Conservation (phyloP, 2,888 invertebrate genomes). For the Orthonychiurus folsomi region DNA sequence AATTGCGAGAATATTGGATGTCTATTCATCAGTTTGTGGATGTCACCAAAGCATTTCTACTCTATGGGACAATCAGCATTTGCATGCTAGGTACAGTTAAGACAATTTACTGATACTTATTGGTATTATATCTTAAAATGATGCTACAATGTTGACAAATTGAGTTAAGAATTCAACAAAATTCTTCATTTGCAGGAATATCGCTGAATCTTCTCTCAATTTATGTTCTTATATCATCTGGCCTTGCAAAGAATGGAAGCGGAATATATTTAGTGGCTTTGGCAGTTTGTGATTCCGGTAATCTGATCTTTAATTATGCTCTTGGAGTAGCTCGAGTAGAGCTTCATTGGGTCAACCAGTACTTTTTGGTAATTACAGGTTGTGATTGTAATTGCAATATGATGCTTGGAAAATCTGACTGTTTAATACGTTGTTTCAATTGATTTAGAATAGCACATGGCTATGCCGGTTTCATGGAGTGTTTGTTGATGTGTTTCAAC, state of each 20-base stretch:
- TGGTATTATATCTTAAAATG: neutral
- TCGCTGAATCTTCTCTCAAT: slow-evolving; percentile 43
- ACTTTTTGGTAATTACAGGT: slow-evolving; percentile 44
- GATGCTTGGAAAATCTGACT: too few species aligned
- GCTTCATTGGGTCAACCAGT: slow-evolving; percentile 41
- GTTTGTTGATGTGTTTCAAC: slow-evolving; percentile 42
- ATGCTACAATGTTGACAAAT: neutral
- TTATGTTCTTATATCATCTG: slow-evolving; percentile 42
- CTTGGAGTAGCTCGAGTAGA: slow-evolving; percentile 43
- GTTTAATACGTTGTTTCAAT: slow-evolving; percentile 15
- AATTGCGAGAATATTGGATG: slow-evolving; percentile 43
- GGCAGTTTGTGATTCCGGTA: slow-evolving; percentile 44
- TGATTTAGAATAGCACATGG: slow-evolving; percentile 34
- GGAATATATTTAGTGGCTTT: slow-evolving; percentile 44
- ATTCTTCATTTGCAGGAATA: slow-evolving; percentile 39
- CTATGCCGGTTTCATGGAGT: slow-evolving; percentile 39
- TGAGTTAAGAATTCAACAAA: neutral
- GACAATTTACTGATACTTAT: neutral
- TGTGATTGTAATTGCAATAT: too few species aligned
- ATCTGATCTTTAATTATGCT: slow-evolving; percentile 43
- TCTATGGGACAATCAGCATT: slow-evolving; percentile 43
- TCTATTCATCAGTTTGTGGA: slow-evolving; percentile 41
- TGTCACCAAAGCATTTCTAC: slow-evolving; percentile 42
- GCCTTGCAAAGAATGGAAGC: slow-evolving; percentile 43
- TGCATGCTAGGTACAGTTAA: slow-evolving; percentile 42